These are phyloP conservation scores for Megaceryle maxima DNA, from an alignment of 2,113 vertebrate species.

Conservation along the genomic window DNA sequence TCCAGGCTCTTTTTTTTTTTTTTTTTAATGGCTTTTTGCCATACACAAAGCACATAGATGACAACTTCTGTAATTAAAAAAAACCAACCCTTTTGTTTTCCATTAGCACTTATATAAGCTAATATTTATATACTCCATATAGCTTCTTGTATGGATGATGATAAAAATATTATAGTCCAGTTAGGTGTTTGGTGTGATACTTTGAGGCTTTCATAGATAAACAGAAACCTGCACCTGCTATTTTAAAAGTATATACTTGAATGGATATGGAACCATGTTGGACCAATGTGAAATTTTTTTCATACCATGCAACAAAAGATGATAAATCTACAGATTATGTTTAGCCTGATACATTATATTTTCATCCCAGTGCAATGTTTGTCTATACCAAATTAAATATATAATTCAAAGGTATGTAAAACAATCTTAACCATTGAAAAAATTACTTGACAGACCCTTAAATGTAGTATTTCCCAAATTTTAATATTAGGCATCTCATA, in stretches of 20 bases:
- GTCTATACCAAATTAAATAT: background rate
- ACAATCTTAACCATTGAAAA: background rate
- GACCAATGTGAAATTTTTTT: background rate
- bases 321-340: background rate
- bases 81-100: background rate
- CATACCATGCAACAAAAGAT: background rate
- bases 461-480: background rate
- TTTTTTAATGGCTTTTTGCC: background rate
- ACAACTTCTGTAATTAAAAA: background rate
- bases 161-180: background rate
- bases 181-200: background rate
- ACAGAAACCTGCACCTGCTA: background rate
- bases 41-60: background rate
- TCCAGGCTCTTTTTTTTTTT: background rate
- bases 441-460: background rate
- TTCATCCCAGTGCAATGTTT: background rate
- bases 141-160: background rate
- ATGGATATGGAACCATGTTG: background rate
- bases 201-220: background rate
- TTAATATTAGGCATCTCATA: background rate
- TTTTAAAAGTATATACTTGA: background rate
- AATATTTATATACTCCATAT: background rate
- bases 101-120: background rate
- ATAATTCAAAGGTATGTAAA: background rate
- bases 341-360: background rate